phyloP scores from a whole-genome alignment of 2,888 invertebrate genomes.

The Orchestes rusci region DNA sequence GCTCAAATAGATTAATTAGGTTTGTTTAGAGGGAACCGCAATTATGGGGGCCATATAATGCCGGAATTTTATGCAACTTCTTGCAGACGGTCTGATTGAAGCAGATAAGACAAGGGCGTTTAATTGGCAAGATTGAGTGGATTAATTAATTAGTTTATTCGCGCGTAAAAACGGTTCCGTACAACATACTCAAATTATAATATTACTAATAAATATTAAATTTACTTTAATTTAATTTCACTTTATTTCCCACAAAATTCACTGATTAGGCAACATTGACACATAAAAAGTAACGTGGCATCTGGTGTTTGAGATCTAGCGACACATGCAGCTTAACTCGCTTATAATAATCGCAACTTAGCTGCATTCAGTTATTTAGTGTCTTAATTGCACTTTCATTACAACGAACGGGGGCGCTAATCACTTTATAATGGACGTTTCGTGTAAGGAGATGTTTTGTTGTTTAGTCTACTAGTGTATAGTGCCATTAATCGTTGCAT shows the following conservation, averaged over 20 bases:
- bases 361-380: constrained; percentile 22
- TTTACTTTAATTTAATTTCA: no score
- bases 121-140: no score
- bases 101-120: no score
- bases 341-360: constrained; percentile 21
- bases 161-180: no score
- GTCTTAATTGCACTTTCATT: constrained; percentile 23
- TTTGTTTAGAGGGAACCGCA: constrained; percentile 20
- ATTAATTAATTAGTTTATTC: no score
- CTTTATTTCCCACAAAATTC: no score
- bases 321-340: constrained; percentile 21
- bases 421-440: constrained; percentile 23
- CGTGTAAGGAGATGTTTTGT: constrained; percentile 17
- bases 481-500: no score
- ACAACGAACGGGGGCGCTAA: constrained; percentile 18
- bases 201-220: no score
- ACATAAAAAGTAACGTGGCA: no score
- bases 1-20: constrained; percentile 26
- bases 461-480: constrained; percentile 15
- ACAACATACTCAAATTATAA: no score
- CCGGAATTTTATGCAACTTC: constrained; percentile 16
- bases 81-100: constrained; percentile 3
- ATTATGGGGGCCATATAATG: constrained; percentile 15
- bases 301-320: no score
- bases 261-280: no score